Conservation (phyloP, 2,888 invertebrate species). For the Mythimna pallens region DNA sequence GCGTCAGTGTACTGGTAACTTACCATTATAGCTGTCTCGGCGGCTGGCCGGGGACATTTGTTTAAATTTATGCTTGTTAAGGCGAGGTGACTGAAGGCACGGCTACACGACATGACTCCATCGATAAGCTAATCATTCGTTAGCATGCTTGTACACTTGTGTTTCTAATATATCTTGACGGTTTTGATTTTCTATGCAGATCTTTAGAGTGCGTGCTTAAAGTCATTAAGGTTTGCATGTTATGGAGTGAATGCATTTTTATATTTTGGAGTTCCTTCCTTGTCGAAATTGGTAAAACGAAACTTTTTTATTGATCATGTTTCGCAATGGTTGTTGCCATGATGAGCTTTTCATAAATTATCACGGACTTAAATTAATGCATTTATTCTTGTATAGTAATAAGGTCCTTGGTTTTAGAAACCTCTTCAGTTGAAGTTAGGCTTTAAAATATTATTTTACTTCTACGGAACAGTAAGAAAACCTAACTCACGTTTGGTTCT, state of each 20-base stretch:
- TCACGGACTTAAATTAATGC: not conserved
- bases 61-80: slow-evolving; percentile 76
- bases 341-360: not conserved
- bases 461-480: not conserved
- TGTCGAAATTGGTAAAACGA: not conserved
- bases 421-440: not conserved
- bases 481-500: not conserved
- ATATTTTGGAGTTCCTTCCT: slow-evolving; percentile 28
- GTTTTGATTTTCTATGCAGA: slow-evolving; percentile 32
- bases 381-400: not conserved
- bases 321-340: too few species aligned
- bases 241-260: slow-evolving; percentile 21
- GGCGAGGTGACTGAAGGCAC: slow-evolving; percentile 71
- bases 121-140: slow-evolving; percentile 66
- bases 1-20: slow-evolving; percentile 66
- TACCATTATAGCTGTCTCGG: slow-evolving; percentile 70
- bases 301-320: not conserved
- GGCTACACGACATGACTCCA: slow-evolving; percentile 59
- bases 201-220: slow-evolving; percentile 34
- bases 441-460: not conserved
- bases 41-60: slow-evolving; percentile 72
- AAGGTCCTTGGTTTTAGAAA: not conserved
- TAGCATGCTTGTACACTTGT: slow-evolving; percentile 57
- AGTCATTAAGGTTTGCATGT: slow-evolving; percentile 16
- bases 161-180: slow-evolving; percentile 22